Percentiles rank a stretch among this genome's conserved stretches.
phyloP scores from a whole-genome alignment of 1,140 invertebrate genomes.

The Cherax quadricarinatus region DNA sequence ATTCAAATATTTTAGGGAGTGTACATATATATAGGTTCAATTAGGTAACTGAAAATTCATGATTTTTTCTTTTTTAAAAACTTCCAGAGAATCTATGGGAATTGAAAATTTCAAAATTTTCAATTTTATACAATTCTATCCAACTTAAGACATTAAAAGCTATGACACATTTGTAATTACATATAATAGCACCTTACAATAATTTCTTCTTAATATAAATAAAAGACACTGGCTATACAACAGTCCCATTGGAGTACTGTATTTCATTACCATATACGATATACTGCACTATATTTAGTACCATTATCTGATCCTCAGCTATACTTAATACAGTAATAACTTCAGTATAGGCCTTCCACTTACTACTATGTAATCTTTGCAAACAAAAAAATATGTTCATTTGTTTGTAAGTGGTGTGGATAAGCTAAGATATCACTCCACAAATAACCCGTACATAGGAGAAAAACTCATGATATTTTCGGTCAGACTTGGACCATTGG shows the following conservation, averaged over 20 bases:
- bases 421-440: too few relatives aligned
- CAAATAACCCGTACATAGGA: too few relatives aligned
- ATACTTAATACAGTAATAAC: too few relatives aligned
- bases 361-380: too few relatives aligned
- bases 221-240: conserved; percentile 6
- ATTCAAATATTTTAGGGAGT: too few relatives aligned
- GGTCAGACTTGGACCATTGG: too few relatives aligned
- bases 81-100: background rate
- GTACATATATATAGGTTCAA: background rate
- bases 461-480: too few relatives aligned
- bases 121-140: background rate
- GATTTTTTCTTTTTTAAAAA: background rate
- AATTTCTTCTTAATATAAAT: conserved; percentile 1
- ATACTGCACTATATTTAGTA: background rate
- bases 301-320: too few relatives aligned
- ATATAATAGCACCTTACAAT: conserved; percentile 2
- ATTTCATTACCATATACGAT: too few relatives aligned
- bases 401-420: too few relatives aligned
- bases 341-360: too few relatives aligned
- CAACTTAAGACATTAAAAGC: background rate
- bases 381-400: too few relatives aligned
- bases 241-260: background rate
- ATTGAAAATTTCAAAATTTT: background rate
- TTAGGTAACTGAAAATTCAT: background rate
- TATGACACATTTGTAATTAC: background rate